These are phyloP conservation scores for Ashinkailepas kermadecensis DNA, from an alignment of 2,888 invertebrate genomes.

Conservation along the genomic window DNA sequence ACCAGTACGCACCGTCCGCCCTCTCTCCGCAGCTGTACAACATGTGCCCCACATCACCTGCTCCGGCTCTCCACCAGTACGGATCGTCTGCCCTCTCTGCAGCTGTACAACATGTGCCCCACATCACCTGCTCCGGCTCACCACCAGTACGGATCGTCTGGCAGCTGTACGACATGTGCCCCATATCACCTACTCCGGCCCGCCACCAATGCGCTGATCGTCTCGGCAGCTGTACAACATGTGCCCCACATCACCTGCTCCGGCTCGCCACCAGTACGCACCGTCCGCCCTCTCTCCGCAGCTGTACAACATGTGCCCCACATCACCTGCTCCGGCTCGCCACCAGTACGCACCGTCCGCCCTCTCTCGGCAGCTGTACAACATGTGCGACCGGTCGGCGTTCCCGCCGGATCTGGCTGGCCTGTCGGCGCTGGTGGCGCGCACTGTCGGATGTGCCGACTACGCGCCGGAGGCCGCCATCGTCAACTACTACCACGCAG, in stretches of 20 bases:
- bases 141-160: too few species aligned
- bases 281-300: too few species aligned
- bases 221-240: too few species aligned
- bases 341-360: background rate
- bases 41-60: too few species aligned
- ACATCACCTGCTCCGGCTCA: too few species aligned
- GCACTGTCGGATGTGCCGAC: constrained; percentile 35
- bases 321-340: background rate
- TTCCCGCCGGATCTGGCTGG: constrained; percentile 17
- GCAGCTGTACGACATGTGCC: too few species aligned
- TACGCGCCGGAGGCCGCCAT: constrained; percentile 87
- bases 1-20: background rate
- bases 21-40: too few species aligned
- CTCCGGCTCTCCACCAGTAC: background rate
- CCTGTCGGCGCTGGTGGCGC: constrained; percentile 17
- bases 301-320: too few species aligned
- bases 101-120: constrained; percentile 39
- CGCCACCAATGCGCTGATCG: too few species aligned
- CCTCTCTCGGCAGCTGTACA: background rate
- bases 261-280: background rate
- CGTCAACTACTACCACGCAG: constrained; percentile 89
- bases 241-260: constrained; percentile 19
- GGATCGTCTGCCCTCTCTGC: background rate
- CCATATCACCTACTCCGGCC: too few species aligned
- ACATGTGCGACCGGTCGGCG: constrained; percentile 39